phyloP scores from a whole-genome alignment of 2,797 vertebrate species.

The Tenualosa ilisha region DNA sequence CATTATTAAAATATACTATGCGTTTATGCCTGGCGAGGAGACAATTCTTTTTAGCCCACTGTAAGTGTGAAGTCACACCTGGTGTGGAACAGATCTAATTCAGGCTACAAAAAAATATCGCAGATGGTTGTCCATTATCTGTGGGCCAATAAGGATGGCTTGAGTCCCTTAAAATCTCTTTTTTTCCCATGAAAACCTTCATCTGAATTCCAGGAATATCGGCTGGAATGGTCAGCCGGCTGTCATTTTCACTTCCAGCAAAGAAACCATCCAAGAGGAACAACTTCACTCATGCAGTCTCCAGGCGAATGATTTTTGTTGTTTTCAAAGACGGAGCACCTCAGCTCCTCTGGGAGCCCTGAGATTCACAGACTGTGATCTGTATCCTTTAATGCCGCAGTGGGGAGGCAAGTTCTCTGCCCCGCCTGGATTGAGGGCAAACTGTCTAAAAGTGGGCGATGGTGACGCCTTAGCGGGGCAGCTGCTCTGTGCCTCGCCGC shows the following conservation, averaged over 20 bases:
- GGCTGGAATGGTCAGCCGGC: slow-evolving; percentile 32
- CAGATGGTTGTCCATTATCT: slow-evolving; percentile 50
- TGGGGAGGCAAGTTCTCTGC: slow-evolving; percentile 18
- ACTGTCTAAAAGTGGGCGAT: background rate
- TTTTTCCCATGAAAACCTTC: slow-evolving; percentile 29
- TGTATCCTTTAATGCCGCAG: slow-evolving; percentile 1
- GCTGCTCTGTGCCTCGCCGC: background rate
- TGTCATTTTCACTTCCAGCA: slow-evolving; percentile 39
- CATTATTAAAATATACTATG: slow-evolving; percentile 21
- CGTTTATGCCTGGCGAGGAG: background rate
- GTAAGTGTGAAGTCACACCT: slow-evolving; percentile 42
- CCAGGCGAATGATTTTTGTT: slow-evolving; percentile 1
- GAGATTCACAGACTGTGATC: background rate
- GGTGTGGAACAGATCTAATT: slow-evolving; percentile 54
- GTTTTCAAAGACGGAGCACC: slow-evolving; percentile 8
- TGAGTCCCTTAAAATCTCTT: slow-evolving; percentile 28
- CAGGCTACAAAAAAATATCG: slow-evolving; percentile 30
- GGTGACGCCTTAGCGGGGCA: background rate
- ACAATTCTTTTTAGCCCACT: background rate
- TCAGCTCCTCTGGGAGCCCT: background rate
- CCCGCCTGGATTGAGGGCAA: background rate
- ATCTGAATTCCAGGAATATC: slow-evolving; percentile 39
- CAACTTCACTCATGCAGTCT: slow-evolving; percentile 26
- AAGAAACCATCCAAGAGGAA: slow-evolving; percentile 32
- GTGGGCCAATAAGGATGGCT: slow-evolving; percentile 39